phyloP scores from a whole-genome alignment of 2,113 vertebrate species.

The Hydropotes inermis region DNA sequence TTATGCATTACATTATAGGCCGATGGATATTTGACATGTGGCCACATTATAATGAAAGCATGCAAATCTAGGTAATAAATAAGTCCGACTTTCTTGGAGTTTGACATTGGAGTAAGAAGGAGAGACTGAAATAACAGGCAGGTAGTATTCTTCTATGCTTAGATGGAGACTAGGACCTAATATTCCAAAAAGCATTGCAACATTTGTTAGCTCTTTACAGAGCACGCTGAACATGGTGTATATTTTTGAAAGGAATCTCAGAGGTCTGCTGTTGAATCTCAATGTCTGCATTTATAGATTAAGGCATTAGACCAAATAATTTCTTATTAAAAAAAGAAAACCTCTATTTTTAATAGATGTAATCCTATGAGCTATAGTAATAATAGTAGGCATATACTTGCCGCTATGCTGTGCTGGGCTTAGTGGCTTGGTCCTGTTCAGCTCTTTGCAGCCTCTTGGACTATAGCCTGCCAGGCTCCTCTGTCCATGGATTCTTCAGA shows the following conservation, averaged over 20 bases:
- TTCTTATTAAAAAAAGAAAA: neutral
- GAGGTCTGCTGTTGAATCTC: neutral
- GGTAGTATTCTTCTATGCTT: neutral
- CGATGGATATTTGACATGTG: neutral
- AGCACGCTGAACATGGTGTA: neutral
- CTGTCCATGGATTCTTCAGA: neutral
- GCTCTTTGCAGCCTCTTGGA: neutral
- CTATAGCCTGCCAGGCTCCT: neutral
- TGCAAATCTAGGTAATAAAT: neutral
- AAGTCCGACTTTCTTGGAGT: neutral
- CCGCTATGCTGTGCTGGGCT: neutral
- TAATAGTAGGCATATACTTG: neutral
- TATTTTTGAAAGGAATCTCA: neutral
- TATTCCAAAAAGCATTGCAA: neutral
- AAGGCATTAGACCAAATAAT: neutral
- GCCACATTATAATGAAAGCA: neutral
- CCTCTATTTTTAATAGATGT: neutral
- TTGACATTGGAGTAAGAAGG: neutral
- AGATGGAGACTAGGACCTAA: neutral
- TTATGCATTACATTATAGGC: neutral
- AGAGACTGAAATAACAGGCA: neutral
- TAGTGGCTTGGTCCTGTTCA: neutral
- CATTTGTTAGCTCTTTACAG: neutral
- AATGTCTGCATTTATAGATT: neutral
- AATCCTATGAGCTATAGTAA: neutral